Base-by-base conservation (phyloP, 2,113 vertebrate genomes). In the Grallaria varia region DNA sequence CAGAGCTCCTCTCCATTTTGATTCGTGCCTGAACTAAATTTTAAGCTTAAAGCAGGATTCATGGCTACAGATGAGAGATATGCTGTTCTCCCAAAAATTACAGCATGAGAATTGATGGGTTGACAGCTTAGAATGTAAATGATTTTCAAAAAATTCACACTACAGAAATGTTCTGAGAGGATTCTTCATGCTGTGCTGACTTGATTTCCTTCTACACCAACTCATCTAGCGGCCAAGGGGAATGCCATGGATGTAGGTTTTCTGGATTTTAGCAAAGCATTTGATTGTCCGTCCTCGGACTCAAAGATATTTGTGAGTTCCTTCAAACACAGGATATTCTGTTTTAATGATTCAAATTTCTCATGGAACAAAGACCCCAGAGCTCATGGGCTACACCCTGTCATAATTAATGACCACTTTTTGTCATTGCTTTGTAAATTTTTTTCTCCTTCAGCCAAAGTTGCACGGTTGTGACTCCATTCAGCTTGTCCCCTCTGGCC, bases 111-210 rank as follows among this genome's bases (percentile, higher is more conserved):
- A 72, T 3, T 60, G 74, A 93, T 67, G 60, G 74, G 9, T 78
- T 91, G 92, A 89, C 93, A 95, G 81, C 78, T 94, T 22, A 42
- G 56, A 77, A 91, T 25, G 66, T 21, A 87, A 35, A 66, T 50
- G 23, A 50, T 33, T 91, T 83, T 23, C 25, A 1, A 44, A 92
- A 82, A 84, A 59, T 8, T 77, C 87, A 63, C 73, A 33, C 40
- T 20, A 39, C 73, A 89, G 64, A 73, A 92, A 74, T 12, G n/a
- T 74, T 87, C 90, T 35, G 9, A 69, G 74, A 31, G 58, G 63
- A 77, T 60, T 55, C 24, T 80, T 79, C 12, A 1, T 28, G 67
- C 71, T 5, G 2, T 63, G 63, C 30, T 42, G 68, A n/a, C 39
- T 86, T 79, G 10, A 73, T 87, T 56, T 73, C 31, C 40, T 73